Conservation (phyloP, 2,113 vertebrate genomes). For the Ictidomys tridecemlineatus region DNA sequence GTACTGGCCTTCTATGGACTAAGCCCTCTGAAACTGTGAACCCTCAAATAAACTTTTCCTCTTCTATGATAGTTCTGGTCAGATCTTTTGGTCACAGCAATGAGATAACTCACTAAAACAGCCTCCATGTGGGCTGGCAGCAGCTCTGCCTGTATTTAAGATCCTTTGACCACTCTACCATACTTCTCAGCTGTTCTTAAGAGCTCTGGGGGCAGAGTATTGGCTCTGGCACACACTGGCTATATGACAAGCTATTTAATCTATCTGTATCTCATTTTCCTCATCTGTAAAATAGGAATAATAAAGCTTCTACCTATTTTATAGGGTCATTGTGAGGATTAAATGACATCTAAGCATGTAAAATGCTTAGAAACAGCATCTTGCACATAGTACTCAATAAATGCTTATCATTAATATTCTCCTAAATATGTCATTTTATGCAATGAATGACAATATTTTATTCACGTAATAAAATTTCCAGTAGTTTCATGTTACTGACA, state of each 20-base stretch:
- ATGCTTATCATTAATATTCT: conserved; percentile 52
- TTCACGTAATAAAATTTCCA: conserved; percentile 57
- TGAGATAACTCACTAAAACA: too few relatives aligned
- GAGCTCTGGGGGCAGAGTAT: background rate
- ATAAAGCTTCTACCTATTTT: conserved; percentile 40
- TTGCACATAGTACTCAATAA: background rate
- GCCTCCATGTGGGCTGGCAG: background rate
- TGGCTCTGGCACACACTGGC: background rate
- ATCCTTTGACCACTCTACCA: background rate
- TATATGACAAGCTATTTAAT: background rate
- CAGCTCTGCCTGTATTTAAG: background rate
- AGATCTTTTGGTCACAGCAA: too few relatives aligned
- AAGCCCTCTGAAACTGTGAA: too few relatives aligned
- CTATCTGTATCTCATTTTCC: conserved; percentile 41
- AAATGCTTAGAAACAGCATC: conserved; percentile 55
- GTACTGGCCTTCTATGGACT: too few relatives aligned
- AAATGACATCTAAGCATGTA: conserved; percentile 18
- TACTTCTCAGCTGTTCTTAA: background rate
- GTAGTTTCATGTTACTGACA: conserved; percentile 58
- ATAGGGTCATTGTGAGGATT: conserved; percentile 33
- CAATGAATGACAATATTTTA: conserved; percentile 68
- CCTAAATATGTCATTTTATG: conserved; percentile 56
- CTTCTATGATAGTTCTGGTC: too few relatives aligned
- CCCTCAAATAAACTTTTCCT: too few relatives aligned
- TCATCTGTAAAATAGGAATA: conserved; percentile 27